Conservation (phyloP, 1,140 invertebrate species). For the Euschistus heros region DNA sequence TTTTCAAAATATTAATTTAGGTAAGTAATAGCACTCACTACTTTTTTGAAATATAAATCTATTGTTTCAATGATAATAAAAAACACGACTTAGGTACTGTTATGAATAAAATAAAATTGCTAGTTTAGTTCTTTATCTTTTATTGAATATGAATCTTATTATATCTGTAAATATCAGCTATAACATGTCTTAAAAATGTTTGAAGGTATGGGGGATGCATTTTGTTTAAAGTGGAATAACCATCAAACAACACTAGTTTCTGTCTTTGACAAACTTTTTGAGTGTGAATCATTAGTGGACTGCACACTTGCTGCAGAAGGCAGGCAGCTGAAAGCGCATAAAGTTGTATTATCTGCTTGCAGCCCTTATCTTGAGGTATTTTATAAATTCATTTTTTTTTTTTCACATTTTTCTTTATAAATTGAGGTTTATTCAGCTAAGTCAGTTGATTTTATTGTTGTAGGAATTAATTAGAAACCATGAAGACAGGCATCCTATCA, state of each 20-base stretch:
- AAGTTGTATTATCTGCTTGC: conserved; percentile 44
- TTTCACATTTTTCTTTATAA: too few relatives aligned
- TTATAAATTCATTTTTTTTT: not conserved
- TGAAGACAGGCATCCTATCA: conserved; percentile 81
- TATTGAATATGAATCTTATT: too few relatives aligned
- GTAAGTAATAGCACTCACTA: too few relatives aligned
- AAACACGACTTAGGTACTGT: too few relatives aligned
- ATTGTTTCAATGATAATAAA: too few relatives aligned
- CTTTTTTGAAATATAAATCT: too few relatives aligned
- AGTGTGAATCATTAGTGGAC: conserved; percentile 42
- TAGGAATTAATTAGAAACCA: conserved; percentile 72
- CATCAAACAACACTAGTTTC: conserved; percentile 43
- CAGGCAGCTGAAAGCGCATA: conserved; percentile 43
- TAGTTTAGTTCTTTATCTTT: too few relatives aligned
- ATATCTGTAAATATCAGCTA: too few relatives aligned
- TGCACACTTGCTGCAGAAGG: conserved; percentile 46
- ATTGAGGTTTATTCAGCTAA: not conserved
- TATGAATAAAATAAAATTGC: too few relatives aligned
- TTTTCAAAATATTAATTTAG: too few relatives aligned
- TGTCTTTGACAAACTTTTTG: conserved; percentile 42
- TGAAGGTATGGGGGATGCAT: conserved; percentile 38
- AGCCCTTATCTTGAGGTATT: conserved; percentile 44
- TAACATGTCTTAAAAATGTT: too few relatives aligned
- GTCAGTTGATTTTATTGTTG: conserved; percentile 32
- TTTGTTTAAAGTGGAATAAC: conserved; percentile 48